Evolutionary conservation across 2,113 vertebrate species (phyloP).

Genomic region (Pristiophorus japonicus): DNA sequence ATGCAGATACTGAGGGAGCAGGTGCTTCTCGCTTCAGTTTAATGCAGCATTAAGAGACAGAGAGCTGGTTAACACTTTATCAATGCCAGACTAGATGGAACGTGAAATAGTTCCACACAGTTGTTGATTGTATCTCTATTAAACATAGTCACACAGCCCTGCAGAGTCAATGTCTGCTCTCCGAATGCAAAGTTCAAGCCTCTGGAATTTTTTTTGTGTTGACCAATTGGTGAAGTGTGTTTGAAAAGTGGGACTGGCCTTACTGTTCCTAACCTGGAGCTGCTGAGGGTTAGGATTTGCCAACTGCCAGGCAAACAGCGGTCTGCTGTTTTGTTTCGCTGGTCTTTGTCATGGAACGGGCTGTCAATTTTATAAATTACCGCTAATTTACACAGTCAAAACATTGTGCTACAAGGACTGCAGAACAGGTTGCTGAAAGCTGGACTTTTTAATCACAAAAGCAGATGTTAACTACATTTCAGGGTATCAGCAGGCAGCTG

Average conservation of each 20-base stretch:
- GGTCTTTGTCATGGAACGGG: background rate
- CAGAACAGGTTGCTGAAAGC: background rate
- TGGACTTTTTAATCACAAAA: background rate
- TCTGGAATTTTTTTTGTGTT: background rate
- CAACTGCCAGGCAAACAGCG: background rate
- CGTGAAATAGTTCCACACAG: background rate
- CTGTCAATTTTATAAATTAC: background rate
- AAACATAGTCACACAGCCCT: background rate
- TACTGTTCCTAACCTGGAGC: background rate
- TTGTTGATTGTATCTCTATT: background rate
- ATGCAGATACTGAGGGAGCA: background rate
- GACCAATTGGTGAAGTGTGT: background rate
- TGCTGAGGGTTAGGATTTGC: background rate
- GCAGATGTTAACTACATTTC: conserved; percentile 8
- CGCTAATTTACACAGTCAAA: background rate
- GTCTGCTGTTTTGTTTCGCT: background rate
- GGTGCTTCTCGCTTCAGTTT: background rate
- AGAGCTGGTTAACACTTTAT: background rate
- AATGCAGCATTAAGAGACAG: background rate
- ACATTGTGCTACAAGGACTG: background rate
- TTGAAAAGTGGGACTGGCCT: background rate
- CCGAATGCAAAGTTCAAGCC: background rate
- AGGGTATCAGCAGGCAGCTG: background rate
- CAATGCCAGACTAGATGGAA: background rate
- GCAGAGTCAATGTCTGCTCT: background rate